Base-by-base conservation (phyloP, 1,140 invertebrate species). In the Anoplophora glabripennis region DNA sequence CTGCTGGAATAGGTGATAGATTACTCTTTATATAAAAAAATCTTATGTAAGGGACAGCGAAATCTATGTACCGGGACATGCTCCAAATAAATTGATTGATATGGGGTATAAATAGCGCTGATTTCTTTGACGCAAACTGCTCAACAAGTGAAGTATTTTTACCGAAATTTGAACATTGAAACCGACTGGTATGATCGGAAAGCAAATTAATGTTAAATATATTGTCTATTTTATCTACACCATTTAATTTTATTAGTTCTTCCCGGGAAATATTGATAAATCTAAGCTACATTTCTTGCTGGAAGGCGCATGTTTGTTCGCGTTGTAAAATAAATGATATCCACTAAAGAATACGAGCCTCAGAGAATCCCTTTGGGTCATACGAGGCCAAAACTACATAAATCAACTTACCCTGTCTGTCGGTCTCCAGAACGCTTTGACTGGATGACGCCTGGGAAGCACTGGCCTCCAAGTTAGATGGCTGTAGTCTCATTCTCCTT, bases 381-480 rank as follows among this genome's bases (percentile, higher is more conserved):
- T 34, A 48, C 7, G 14, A 48, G 7, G 33, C 17, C 12, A 48
- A 34, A 28, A 37, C 8, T n/a, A 57, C 34, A 7, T 45, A 53
- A 57, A 42, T 40, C 12, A 57, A 44, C 12, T 52, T 47, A 64
- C 74, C 65, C 34, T 77, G 70, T 74, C 83, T 80, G 67, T 88
- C 86, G 44, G 85, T 81, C 64, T 89, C 87, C 44, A 86, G 80
- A 59, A 89, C 84, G 51, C 88, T 89, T 63, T 89, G 84, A 67
- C 87, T 90, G 8, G 88, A 89, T 8, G 88, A 90, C 38, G 88
- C 88, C 64, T 89, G 88, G 1, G 88, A 89, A 17, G 85, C 82
- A 68, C 84, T 87, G 12, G 81, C 83, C 64, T 86, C 84, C 34
- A 78, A 83, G 65, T 79, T 84, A 60, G 81, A 63, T 52, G 71